These are phyloP conservation scores for Nebria salina DNA, from an alignment of 2,888 invertebrate species.

Conservation along the genomic window DNA sequence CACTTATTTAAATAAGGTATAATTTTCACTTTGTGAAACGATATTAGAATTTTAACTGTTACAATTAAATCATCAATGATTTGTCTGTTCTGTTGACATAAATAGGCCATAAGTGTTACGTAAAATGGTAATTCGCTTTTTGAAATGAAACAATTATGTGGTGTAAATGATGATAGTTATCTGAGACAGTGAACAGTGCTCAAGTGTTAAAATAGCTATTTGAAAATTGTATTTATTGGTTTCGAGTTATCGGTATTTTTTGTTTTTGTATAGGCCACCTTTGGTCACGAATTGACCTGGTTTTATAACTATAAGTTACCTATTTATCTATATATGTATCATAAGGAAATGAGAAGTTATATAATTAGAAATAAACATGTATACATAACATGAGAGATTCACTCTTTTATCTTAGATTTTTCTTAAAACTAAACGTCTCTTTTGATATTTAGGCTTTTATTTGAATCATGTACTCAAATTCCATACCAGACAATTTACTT, in stretches of 20 bases:
- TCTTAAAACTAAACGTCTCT: no score
- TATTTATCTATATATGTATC: constrained; percentile 1
- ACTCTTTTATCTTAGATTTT: no score
- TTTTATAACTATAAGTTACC: constrained; percentile 1
- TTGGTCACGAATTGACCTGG: background rate
- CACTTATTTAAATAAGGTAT: constrained; percentile 15
- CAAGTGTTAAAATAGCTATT: background rate
- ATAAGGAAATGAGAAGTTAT: background rate
- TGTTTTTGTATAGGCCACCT: background rate
- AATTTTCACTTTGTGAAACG: background rate
- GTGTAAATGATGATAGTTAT: background rate
- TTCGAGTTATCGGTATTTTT: background rate
- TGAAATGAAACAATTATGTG: background rate
- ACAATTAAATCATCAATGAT: constrained; percentile 6
- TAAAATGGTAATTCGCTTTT: background rate
- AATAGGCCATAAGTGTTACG: constrained; percentile 13
- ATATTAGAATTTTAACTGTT: background rate
- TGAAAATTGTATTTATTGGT: no score
- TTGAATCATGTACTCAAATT: no score
- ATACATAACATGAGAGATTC: background rate
- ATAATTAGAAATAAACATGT: background rate
- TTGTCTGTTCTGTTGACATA: background rate
- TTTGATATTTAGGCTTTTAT: no score
- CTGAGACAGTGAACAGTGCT: background rate
- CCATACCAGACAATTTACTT: no score